Evolutionary conservation across 2,113 vertebrate genomes (phyloP), one percentile per base, ranked within the genome.

Genomic region (Mandrillus leucophaeus): DNA sequence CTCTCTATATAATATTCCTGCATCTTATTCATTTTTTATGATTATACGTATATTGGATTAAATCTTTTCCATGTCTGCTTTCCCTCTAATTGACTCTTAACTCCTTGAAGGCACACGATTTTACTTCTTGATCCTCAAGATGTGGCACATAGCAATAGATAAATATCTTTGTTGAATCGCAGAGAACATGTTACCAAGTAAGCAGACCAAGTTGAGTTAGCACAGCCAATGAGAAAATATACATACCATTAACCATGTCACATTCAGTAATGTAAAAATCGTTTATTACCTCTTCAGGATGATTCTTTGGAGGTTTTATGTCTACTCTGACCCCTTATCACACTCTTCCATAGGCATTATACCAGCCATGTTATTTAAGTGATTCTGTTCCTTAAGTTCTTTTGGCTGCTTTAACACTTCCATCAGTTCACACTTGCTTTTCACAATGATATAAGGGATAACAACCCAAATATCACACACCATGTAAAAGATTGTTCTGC

Each of bases 351-450:
- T 27, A 76, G 68, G 35, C 18, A 61, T 70, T 79, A 40, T 17
- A 32, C 18, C 16, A 50, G 68, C 5, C 66, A 59, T 83, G 72
- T 79, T 61, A 79, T 64, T 80, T 76, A 59, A 55, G 17, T 88
- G 85, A 81, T 68, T 22, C 5, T 57, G 35, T 85, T 52, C 57
- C 43, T 96, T 45, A 89, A 40, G 85, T 94, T 88, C 9, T 30
- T 87, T 38, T 83, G 75, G 38, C 82, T 97, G 20, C 80, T 64
- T 93, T 61, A 97, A 96, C 75, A 90, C 68, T 80, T 97, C 75
- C 40, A 78, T 87, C 40, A 59, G 55, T 88, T 96, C 97, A 90
- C 68, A 94, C 83, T 84, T 87, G 12, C 38, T 96, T 81, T 73
- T 96, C 81, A 95, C 64, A 23, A 25, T 87, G 88, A 78, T 90